Evolutionary conservation across 1,140 invertebrate species (phyloP).

Genomic region (Ridgeia piscesae): DNA sequence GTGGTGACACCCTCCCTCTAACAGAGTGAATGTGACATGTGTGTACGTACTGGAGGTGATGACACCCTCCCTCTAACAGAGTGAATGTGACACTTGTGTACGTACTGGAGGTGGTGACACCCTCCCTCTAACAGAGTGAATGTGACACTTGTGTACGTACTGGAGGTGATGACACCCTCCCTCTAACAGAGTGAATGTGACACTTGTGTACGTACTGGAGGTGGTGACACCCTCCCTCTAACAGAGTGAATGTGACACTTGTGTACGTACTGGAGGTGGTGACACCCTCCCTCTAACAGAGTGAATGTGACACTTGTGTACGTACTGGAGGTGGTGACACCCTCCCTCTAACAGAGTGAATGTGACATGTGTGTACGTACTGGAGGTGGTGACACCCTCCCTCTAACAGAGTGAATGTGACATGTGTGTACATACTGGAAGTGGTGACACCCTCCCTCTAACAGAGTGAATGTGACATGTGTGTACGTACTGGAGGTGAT

Average conservation of each 20-base stretch:
- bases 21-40: too few relatives aligned
- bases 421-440: neutral
- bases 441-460: too few relatives aligned
- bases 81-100: neutral
- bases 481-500: neutral
- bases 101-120: neutral
- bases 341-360: too few relatives aligned
- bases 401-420: too few relatives aligned
- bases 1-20: too few relatives aligned
- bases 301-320: neutral
- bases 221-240: too few relatives aligned
- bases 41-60: neutral
- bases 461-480: too few relatives aligned
- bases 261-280: neutral
- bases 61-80: too few relatives aligned
- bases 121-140: too few relatives aligned
- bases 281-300: too few relatives aligned
- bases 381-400: neutral
- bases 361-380: neutral
- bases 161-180: neutral
- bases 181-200: too few relatives aligned
- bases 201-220: neutral
- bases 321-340: neutral
- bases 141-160: neutral
- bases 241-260: too few relatives aligned